Base-by-base conservation (phyloP, 2,888 invertebrate species). In the Eupithecia vulgata region DNA sequence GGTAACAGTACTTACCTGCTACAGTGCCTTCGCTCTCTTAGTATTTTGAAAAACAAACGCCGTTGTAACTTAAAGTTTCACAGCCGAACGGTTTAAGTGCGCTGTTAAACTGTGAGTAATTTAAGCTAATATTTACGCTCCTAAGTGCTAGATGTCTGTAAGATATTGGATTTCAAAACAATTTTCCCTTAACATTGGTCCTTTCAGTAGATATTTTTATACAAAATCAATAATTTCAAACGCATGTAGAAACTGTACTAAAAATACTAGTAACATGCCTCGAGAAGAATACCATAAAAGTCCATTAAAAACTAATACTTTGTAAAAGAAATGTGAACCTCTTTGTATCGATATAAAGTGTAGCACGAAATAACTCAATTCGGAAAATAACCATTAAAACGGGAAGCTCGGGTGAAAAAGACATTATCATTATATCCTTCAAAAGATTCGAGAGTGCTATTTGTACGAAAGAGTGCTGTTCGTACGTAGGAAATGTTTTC, bases 401-500 rank as follows among this genome's bases (percentile, higher is more conserved):
- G 30, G 57, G 30, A 79, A 78, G 68, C 72, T 74, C 66, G 62
- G 76, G 73, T 76, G 76, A 77, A 74, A 78, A 74, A 74, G 72
- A 79, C 77, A 77, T 79, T 77, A 80, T 78, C 78, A 79, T 78
- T 76, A 78, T 77, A 37, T 64, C 71, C 72, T 74, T 74, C 70
- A 78, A 69, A 70, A 74, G 69, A 73, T 74, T 78, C 68, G 59
- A 76, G 73, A 70, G 73, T 64, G 67, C 74, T 69, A 74, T 76
- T 75, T 73, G 69, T 68, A 48, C 67, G 45, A 76, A 45, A 17
- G 73, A 70, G 74, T 64, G 67, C 72, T 71, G 74, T 76, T 75
- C 73, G 70, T 69, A 76, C 67, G 78, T 72, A 70, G 75, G 74
- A 76, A 75, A 76, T 73, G 73, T 71, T 77, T 79, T 75, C 75